phyloP scores from a whole-genome alignment of 2,888 invertebrate genomes.

The Sphaerophoria rueppellii region DNA sequence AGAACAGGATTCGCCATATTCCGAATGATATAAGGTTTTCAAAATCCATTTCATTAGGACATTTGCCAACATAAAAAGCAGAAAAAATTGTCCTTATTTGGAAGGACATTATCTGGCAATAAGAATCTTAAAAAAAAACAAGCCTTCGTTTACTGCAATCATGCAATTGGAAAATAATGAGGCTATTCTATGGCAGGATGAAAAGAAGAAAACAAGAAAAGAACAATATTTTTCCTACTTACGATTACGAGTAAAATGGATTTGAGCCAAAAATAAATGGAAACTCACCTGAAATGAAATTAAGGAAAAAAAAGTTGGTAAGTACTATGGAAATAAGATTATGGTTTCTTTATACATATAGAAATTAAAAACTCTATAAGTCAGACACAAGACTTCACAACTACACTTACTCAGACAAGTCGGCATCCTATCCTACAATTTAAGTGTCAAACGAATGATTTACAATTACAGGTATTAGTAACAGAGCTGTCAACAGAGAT shows the following conservation, averaged over 20 bases:
- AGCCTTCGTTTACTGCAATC: slow-evolving; percentile 11
- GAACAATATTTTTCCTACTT: slow-evolving; percentile 5
- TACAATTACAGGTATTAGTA: slow-evolving; percentile 10
- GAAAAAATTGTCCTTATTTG: slow-evolving; percentile 34
- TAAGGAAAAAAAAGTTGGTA: slow-evolving; percentile 3
- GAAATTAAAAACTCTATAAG: not conserved
- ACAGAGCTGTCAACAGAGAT: too few relatives aligned
- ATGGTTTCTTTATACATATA: not conserved
- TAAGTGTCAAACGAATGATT: slow-evolving; percentile 61
- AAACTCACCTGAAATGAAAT: slow-evolving; percentile 62
- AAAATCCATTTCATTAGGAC: slow-evolving; percentile 48
- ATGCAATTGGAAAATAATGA: slow-evolving; percentile 56
- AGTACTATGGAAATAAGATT: too few relatives aligned
- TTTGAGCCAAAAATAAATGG: slow-evolving; percentile 30
- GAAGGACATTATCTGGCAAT: slow-evolving; percentile 18
- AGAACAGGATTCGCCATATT: slow-evolving; percentile 34
- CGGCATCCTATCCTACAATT: slow-evolving; percentile 36
- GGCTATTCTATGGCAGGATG: slow-evolving; percentile 1
- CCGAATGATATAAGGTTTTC: slow-evolving; percentile 20
- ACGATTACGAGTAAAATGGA: slow-evolving; percentile 56
- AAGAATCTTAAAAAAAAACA: not conserved
- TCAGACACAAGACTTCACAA: slow-evolving; percentile 37
- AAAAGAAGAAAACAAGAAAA: not conserved
- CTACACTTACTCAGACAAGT: slow-evolving; percentile 14
- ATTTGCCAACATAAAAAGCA: slow-evolving; percentile 47